These are phyloP conservation scores for Isurus oxyrinchus DNA, from an alignment of 2,113 vertebrate species.

Conservation along the genomic window DNA sequence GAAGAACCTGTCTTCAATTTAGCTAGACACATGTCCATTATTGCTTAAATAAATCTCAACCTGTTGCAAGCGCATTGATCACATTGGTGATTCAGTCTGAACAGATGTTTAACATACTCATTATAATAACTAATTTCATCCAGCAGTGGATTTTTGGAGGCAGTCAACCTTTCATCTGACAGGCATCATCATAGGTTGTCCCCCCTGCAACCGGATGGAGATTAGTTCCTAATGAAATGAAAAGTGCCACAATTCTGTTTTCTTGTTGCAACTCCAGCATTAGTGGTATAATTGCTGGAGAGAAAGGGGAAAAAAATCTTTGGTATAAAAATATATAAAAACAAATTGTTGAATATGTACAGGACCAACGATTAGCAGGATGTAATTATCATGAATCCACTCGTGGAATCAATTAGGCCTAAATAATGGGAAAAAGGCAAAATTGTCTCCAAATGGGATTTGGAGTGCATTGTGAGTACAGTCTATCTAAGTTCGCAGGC, in stretches of 20 bases:
- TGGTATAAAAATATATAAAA: not conserved
- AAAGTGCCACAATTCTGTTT: not conserved
- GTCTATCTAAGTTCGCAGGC: not conserved
- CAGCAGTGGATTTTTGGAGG: not conserved
- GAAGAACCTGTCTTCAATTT: constrained; percentile 21
- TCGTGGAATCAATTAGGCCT: too few species aligned
- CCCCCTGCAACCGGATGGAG: not conserved
- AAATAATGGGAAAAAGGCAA: too few species aligned
- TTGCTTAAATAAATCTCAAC: constrained; percentile 36
- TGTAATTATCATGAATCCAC: not conserved
- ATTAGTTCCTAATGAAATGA: not conserved
- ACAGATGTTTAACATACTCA: constrained; percentile 12
- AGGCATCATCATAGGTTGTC: not conserved
- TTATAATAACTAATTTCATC: constrained; percentile 31
- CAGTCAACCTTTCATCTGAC: constrained; percentile 20
- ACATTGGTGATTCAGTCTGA: constrained; percentile 33
- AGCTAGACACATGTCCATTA: constrained; percentile 10
- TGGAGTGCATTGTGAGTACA: not conserved
- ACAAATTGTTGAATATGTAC: not conserved
- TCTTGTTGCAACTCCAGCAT: not conserved
- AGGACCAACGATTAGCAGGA: not conserved
- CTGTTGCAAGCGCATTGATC: constrained; percentile 32
- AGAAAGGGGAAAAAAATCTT: not conserved
- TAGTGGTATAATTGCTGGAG: not conserved
- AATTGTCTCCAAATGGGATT: not conserved